Evolutionary conservation across 1,140 invertebrate species (phyloP).

Genomic region (Micrasema minimum): DNA sequence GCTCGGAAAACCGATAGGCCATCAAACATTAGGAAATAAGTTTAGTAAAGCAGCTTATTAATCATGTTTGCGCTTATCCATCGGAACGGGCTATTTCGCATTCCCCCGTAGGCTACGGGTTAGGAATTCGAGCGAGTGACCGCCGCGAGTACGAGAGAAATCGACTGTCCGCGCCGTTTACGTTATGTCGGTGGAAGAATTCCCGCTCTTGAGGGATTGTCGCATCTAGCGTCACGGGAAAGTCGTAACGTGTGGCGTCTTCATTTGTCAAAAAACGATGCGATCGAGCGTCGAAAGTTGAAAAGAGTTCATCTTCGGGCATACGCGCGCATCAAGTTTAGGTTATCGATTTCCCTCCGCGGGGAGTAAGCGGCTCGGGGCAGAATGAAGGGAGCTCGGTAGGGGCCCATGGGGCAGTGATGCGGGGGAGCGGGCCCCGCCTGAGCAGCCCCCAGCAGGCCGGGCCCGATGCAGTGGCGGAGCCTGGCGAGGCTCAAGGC

Average conservation of each 20-base stretch:
- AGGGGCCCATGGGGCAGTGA: constrained; percentile 35
- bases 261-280: background rate
- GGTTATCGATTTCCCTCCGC: constrained; percentile 33
- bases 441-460: constrained; percentile 60
- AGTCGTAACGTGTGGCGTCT: background rate
- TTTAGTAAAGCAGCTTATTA: constrained; percentile 41
- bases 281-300: constrained; percentile 12
- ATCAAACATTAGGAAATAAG: constrained; percentile 47
- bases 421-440: constrained; percentile 59
- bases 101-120: background rate
- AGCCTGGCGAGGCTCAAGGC: constrained; percentile 79
- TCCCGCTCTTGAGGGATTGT: constrained; percentile 45
- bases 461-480: constrained; percentile 74
- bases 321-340: constrained; percentile 5
- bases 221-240: constrained; percentile 12
- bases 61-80: constrained; percentile 28
- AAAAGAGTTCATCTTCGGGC: background rate
- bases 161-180: constrained; percentile 58
- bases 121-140: constrained; percentile 2
- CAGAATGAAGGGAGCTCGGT: background rate
- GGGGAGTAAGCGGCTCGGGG: too few relatives aligned
- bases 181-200: constrained; percentile 53
- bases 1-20: constrained; percentile 48
- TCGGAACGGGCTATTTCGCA: constrained; percentile 7
- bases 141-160: constrained; percentile 3